Evolutionary conservation across 2,888 invertebrate species (phyloP), one percentile per base, ranked within the genome.

Genomic region (Galeopsomyia nigrocyanea): DNA sequence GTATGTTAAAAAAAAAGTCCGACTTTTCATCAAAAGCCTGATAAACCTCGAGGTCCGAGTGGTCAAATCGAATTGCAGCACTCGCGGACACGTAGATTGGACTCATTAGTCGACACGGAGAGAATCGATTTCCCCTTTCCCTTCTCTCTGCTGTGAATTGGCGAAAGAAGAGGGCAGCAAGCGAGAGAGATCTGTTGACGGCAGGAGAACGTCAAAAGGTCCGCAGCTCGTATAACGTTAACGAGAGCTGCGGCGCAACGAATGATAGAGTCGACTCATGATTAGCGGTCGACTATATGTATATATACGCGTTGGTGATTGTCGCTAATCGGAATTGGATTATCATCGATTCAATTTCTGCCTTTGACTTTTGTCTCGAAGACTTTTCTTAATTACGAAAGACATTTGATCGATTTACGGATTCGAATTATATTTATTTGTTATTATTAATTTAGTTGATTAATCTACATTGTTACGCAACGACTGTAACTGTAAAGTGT

Each of bases 311-410:
- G 79, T 26, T 79, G 51, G 50, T 65, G 81, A 82, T 82, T 82
- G 81, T 80, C 79, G 77, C 76, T 79, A 80, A 81, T 79, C 80
- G 79, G 80, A 81, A 82, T 81, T 78, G 79, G 80, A 81, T 83
- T 82, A 83, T 82, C 81, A 77, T 78, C 76, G 39, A 39, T 10
- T 39, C 39, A 7, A 13, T 13, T 10, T 3, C 39, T 39, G 39
- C 39, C 13, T 39, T 39, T 39, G 39, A 39, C 31, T 39, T 3
- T 39, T 39, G 39, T n/a, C 39, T 39, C 39, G 39, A 39, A 3
- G 13, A 39, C 7, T 9, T 5, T 3, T 26, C 26, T 26, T 26
- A 3, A 5, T 26, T 3, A 26, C 26, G 26, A 26, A 26, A 26
- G 26, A 5, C 26, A 26, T 26, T 26, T 26, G 2, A 26, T 26